Evolutionary conservation across 2,888 invertebrate genomes (phyloP).

Genomic region (Epinotia nisella): DNA sequence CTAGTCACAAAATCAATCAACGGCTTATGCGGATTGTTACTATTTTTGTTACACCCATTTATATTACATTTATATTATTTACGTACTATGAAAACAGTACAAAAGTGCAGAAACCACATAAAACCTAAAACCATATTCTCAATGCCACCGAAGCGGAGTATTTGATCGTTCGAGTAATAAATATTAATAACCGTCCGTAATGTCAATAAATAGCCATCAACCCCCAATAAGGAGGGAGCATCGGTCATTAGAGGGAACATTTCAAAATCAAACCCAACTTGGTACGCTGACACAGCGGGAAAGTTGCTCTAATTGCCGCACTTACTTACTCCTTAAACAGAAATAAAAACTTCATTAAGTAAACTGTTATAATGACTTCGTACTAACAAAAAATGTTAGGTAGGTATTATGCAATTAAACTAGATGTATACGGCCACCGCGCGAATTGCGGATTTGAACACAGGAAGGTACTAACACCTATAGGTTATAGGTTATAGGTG

Average conservation of each 20-base stretch:
- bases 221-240: slow-evolving; percentile 64
- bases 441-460: no score
- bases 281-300: slow-evolving; percentile 63
- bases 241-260: slow-evolving; percentile 77
- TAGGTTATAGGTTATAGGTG: no score
- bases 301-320: slow-evolving; percentile 59
- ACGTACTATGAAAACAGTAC: no score
- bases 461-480: no score
- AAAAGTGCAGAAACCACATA: no score
- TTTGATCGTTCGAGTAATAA: slow-evolving; percentile 59
- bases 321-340: slow-evolving; percentile 59
- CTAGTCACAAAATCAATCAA: no score
- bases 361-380: slow-evolving; percentile 9
- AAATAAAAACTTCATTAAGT: slow-evolving; percentile 47
- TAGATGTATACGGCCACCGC: no score
- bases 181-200: slow-evolving; percentile 65
- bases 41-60: no score
- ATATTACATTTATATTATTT: no score
- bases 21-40: no score
- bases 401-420: not conserved
- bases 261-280: slow-evolving; percentile 77
- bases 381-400: slow-evolving; percentile 2
- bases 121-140: slow-evolving; percentile 15
- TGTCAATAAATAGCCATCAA: slow-evolving; percentile 69
- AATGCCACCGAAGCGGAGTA: slow-evolving; percentile 51